phyloP scores from a whole-genome alignment of 2,888 invertebrate species.

The Timandra comae region DNA sequence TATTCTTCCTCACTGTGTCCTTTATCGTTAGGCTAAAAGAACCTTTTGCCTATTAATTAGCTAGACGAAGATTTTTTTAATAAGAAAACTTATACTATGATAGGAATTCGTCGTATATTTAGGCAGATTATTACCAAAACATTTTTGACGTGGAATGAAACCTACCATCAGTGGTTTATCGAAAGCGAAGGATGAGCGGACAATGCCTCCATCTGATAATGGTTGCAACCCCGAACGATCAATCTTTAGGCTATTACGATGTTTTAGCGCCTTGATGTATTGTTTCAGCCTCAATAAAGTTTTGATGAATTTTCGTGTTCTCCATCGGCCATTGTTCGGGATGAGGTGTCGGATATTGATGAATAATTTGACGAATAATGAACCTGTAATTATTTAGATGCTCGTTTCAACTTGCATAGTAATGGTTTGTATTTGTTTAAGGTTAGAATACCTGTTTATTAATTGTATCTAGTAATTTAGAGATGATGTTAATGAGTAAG shows the following conservation, averaged over 20 bases:
- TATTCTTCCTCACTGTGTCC: too few relatives aligned
- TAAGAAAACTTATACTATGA: too few relatives aligned
- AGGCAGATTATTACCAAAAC: too few relatives aligned
- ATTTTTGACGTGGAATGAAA: too few relatives aligned
- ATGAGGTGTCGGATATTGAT: slow-evolving; percentile 66
- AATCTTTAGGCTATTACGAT: slow-evolving; percentile 72
- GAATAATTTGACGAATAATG: slow-evolving; percentile 63
- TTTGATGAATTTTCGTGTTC: slow-evolving; percentile 73
- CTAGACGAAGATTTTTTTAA: too few relatives aligned
- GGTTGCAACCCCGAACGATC: slow-evolving; percentile 62
- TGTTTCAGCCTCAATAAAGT: slow-evolving; percentile 75
- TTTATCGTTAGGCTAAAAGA: too few relatives aligned
- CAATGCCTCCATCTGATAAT: slow-evolving; percentile 55
- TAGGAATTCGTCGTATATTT: too few relatives aligned
- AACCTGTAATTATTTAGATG: slow-evolving; percentile 55
- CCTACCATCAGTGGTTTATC: slow-evolving; percentile 16
- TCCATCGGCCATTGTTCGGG: slow-evolving; percentile 60
- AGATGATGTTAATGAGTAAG: too few relatives aligned
- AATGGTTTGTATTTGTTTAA: too few relatives aligned
- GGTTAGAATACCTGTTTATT: too few relatives aligned
- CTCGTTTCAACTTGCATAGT: slow-evolving; percentile 16
- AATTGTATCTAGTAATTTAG: too few relatives aligned
- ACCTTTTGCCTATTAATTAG: too few relatives aligned
- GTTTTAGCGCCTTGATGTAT: slow-evolving; percentile 75
- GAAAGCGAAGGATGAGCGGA: slow-evolving; percentile 30